These are phyloP conservation scores for Melinaea marsaeus DNA, from an alignment of 2,888 invertebrate genomes.

Conservation along the genomic window DNA sequence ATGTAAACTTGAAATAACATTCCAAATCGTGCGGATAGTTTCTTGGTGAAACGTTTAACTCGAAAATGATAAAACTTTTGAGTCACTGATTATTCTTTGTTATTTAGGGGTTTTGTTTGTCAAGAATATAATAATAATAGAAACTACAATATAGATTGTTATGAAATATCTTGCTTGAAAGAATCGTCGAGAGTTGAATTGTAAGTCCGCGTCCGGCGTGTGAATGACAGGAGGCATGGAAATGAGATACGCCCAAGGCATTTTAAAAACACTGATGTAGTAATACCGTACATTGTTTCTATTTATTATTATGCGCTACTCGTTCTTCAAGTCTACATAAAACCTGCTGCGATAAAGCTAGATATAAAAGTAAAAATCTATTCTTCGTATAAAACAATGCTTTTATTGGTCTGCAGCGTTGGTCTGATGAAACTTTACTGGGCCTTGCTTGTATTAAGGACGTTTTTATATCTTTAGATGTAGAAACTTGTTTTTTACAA, in stretches of 20 bases:
- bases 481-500: constrained; percentile 21
- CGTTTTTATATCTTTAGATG: constrained; percentile 27
- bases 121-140: no score
- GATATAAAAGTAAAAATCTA: constrained; percentile 21
- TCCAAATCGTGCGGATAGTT: no score
- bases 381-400: constrained; percentile 27
- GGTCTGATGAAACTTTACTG: constrained; percentile 25
- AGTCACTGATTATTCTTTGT: no score
- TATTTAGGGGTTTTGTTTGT: no score
- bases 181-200: neutral
- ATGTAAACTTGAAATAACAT: no score
- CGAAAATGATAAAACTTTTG: no score
- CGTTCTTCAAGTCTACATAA: constrained; percentile 12
- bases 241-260: constrained; percentile 8
- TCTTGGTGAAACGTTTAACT: no score
- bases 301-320: constrained; percentile 7
- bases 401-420: constrained; percentile 28
- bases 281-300: constrained; percentile 7
- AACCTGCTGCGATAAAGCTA: constrained; percentile 14
- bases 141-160: neutral
- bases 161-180: constrained; percentile 4
- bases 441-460: constrained; percentile 23
- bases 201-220: constrained; percentile 3
- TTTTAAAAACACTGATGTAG: constrained; percentile 4
- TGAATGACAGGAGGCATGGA: constrained; percentile 8